phyloP scores from a whole-genome alignment of 1,140 invertebrate genomes.

The Zaprionus nigranus region DNA sequence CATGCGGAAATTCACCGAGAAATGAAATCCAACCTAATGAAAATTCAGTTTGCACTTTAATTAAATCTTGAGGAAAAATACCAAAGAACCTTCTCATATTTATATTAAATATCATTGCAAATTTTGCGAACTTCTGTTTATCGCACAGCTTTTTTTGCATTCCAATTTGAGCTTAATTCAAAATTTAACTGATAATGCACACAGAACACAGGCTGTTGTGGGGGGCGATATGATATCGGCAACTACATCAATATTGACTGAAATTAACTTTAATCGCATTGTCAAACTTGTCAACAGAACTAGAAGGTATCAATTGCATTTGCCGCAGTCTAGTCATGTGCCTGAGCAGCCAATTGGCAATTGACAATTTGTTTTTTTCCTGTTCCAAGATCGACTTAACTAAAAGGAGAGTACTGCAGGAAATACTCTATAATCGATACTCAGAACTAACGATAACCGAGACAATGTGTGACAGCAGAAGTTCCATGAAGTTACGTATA shows the following conservation, averaged over 20 bases:
- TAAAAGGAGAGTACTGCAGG: neutral
- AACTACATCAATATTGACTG: conserved; percentile 64
- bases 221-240: conserved; percentile 45
- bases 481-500: neutral
- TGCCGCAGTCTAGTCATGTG: conserved; percentile 60
- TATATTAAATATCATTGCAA: neutral
- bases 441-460: neutral
- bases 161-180: conserved; percentile 17
- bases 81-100: too few relatives aligned
- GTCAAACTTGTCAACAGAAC: conserved; percentile 58
- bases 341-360: conserved; percentile 11
- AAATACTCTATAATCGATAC: neutral
- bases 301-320: conserved; percentile 43
- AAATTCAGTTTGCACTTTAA: neutral
- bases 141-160: conserved; percentile 26
- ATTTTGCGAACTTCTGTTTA: neutral
- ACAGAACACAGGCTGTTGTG: neutral
- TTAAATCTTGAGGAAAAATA: neutral
- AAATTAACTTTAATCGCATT: conserved; percentile 69
- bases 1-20: neutral
- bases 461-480: neutral
- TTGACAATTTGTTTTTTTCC: conserved; percentile 28
- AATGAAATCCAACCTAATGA: neutral
- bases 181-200: conserved; percentile 54
- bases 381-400: conserved; percentile 1